Evolutionary conservation across 2,797 vertebrate species (phyloP).

Genomic region (Neopelma chrysocephalum): DNA sequence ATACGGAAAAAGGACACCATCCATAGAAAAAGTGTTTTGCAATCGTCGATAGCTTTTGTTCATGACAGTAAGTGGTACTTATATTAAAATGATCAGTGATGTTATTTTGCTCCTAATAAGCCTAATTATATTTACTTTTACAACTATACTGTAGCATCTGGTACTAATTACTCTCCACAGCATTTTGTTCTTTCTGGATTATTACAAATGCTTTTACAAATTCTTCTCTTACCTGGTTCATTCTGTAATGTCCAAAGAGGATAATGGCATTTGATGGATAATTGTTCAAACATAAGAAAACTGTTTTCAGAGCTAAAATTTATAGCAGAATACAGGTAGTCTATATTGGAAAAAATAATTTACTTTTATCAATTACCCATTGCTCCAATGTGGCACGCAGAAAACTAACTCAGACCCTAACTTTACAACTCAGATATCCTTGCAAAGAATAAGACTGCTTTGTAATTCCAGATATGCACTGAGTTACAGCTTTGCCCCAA

Average conservation of each 20-base stretch:
- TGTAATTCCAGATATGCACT: neutral
- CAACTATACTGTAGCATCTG: neutral
- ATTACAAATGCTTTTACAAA: neutral
- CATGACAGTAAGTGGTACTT: neutral
- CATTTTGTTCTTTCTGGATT: neutral
- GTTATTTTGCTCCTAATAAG: neutral
- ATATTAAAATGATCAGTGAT: neutral
- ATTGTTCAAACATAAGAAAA: neutral
- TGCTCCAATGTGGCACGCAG: neutral
- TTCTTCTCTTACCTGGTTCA: neutral
- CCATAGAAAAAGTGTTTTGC: neutral
- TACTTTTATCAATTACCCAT: neutral
- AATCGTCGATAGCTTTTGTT: neutral
- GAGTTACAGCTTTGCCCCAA: neutral
- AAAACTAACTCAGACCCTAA: neutral
- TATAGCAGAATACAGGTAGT: neutral
- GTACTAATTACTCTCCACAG: neutral
- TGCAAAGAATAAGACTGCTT: neutral
- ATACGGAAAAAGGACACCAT: neutral
- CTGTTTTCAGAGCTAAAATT: neutral
- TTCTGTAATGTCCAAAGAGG: neutral
- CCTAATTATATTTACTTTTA: neutral
- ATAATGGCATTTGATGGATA: neutral
- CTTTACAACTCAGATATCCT: neutral
- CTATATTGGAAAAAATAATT: neutral